Conservation (phyloP, 2,888 invertebrate species). For the Cantharis rustica region DNA sequence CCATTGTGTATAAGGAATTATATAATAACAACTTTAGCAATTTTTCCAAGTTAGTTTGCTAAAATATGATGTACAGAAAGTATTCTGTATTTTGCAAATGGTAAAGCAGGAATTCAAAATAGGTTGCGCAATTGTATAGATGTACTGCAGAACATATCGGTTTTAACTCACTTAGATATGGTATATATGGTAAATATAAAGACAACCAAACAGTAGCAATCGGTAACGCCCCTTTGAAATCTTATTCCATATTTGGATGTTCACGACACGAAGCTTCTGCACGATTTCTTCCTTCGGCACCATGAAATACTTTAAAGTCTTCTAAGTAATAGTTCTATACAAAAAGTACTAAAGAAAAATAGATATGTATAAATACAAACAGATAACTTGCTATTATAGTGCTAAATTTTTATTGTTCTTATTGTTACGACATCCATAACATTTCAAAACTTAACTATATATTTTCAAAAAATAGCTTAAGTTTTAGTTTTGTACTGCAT, state of each 20-base stretch:
- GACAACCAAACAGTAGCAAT: slow-evolving; percentile 40
- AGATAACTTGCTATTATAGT: background rate
- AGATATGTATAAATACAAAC: background rate
- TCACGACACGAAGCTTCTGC: slow-evolving; percentile 37
- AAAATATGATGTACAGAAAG: background rate
- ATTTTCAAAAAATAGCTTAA: too few relatives aligned
- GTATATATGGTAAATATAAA: slow-evolving; percentile 36
- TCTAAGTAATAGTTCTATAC: slow-evolving; percentile 35
- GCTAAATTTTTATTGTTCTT: background rate
- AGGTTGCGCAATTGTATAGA: background rate
- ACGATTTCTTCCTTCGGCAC: slow-evolving; percentile 38
- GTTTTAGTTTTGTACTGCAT: too few relatives aligned
- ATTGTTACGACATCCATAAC: too few relatives aligned
- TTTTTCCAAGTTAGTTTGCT: background rate
- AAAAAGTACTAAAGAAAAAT: background rate
- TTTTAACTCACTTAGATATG: background rate
- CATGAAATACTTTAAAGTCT: slow-evolving; percentile 37
- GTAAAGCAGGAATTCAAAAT: background rate
- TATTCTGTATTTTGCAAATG: background rate
- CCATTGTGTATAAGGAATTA: background rate
- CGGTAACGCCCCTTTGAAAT: slow-evolving; percentile 41
- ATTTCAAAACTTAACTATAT: background rate
- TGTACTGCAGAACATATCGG: background rate
- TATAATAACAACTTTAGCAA: background rate
- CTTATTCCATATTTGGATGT: slow-evolving; percentile 39